A percentile compares a stretch with the other conserved stretches of the same genome.
Evolutionary conservation across 2,797 vertebrate species (phyloP).

Genomic region (Siniperca scherzeri): DNA sequence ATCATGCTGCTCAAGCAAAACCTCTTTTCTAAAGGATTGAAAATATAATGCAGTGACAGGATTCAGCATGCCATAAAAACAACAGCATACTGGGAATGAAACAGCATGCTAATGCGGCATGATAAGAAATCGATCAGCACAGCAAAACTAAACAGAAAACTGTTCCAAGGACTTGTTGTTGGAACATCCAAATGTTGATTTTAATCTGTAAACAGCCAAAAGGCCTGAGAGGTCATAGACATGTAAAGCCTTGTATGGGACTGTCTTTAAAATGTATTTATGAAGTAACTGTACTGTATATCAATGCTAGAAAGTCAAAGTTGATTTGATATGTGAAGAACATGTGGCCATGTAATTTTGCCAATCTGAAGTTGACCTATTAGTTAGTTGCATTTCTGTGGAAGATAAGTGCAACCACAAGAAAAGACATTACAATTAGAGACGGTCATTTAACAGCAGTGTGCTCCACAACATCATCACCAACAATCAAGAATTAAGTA

Average conservation of each 20-base stretch:
- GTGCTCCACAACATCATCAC: too few species aligned
- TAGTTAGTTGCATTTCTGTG: too few species aligned
- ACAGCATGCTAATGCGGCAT: background rate
- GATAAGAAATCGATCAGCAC: background rate
- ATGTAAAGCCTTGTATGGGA: background rate
- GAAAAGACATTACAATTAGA: too few species aligned
- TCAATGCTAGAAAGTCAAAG: background rate
- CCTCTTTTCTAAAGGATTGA: background rate
- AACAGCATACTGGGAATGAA: background rate
- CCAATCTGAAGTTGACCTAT: background rate
- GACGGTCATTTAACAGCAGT: too few species aligned
- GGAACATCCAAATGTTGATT: background rate
- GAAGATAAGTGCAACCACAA: too few species aligned
- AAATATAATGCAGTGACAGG: background rate
- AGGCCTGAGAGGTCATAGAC: background rate
- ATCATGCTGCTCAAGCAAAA: background rate
- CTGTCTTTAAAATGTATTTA: too few species aligned
- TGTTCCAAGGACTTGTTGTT: too few species aligned
- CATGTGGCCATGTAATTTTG: background rate
- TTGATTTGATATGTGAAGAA: background rate
- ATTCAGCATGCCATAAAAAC: background rate
- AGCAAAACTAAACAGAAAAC: background rate
- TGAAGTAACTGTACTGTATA: background rate
- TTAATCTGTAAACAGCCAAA: background rate
- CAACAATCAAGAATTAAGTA: too few species aligned